A percentile compares a stretch with the other conserved stretches of the same genome.
Conservation (phyloP, 2,888 invertebrate species). For the Bugula neritina region DNA sequence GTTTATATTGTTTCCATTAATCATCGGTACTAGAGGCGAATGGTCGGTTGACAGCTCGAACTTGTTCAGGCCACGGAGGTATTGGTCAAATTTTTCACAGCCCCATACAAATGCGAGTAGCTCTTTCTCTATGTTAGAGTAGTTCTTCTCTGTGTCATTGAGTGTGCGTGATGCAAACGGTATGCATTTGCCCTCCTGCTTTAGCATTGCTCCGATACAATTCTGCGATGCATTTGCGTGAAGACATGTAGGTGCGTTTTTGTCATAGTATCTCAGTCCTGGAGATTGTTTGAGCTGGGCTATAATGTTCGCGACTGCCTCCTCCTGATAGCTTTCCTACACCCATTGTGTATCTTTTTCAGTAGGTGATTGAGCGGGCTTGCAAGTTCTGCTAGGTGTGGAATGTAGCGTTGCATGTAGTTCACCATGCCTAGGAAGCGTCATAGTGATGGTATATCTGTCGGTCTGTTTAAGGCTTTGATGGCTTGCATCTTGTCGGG, state of each 20-base stretch:
- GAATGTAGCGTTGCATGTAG: neutral
- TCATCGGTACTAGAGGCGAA: neutral
- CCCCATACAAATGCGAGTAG: conserved; percentile 32
- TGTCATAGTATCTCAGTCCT: neutral
- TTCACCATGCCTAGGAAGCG: conserved; percentile 5
- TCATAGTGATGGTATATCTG: neutral
- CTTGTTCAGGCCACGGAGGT: too few species aligned
- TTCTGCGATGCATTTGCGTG: neutral
- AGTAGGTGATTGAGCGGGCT: neutral
- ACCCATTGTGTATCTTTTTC: neutral
- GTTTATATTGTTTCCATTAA: neutral
- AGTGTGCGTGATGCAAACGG: conserved; percentile 31
- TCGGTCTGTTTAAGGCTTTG: neutral
- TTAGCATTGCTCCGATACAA: neutral
- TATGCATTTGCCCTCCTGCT: neutral
- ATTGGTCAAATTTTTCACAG: conserved; percentile 32
- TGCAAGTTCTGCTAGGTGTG: neutral
- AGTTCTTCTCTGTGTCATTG: conserved; percentile 32
- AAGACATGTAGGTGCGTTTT: neutral
- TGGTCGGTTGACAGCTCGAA: neutral
- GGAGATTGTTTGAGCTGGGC: neutral
- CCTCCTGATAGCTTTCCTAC: neutral
- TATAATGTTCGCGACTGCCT: neutral
- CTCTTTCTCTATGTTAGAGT: conserved; percentile 37
- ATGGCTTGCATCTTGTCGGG: neutral